Percentiles rank a stretch among this genome's conserved stretches.
These are phyloP conservation scores for Amitus sp. DNA, from an alignment of 2,888 invertebrate genomes.

Conservation along the genomic window DNA sequence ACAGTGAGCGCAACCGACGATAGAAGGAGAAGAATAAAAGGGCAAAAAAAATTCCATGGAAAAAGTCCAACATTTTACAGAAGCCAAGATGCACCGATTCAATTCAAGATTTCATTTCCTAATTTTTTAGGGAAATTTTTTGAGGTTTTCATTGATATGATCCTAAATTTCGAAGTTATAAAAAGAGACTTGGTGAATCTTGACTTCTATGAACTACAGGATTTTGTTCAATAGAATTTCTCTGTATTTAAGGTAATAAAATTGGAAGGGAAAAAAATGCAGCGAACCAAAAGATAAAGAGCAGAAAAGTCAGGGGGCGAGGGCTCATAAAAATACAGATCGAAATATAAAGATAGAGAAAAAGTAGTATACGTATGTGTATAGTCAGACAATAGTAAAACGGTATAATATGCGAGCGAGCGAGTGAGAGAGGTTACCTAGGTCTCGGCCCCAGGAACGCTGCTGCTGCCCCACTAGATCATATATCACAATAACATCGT, in stretches of 20 bases:
- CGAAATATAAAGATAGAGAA: constrained; percentile 30
- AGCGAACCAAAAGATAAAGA: constrained; percentile 22
- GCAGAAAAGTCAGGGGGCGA: constrained; percentile 28
- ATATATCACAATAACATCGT: constrained; percentile 64
- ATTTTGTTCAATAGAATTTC: too few species aligned
- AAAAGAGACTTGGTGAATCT: too few species aligned
- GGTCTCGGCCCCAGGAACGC: constrained; percentile 72
- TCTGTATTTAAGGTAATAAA: too few species aligned
- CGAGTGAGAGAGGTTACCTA: constrained; percentile 69
- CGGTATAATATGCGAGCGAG: constrained; percentile 59
- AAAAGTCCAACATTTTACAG: constrained; percentile 15
- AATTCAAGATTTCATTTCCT: too few species aligned
- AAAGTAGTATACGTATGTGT: constrained; percentile 37
- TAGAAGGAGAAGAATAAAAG: constrained; percentile 12
- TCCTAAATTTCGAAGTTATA: too few species aligned
- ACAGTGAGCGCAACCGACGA: constrained; percentile 15
- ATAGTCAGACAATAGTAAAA: constrained; percentile 54
- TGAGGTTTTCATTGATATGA: too few species aligned
- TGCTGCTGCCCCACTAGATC: constrained; percentile 72
- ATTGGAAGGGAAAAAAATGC: constrained; percentile 23
- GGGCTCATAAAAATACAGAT: constrained; percentile 41
- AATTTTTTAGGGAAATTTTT: too few species aligned
- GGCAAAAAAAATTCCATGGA: too few species aligned
- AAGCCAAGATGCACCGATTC: too few species aligned
- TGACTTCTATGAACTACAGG: too few species aligned